Evolutionary conservation across 2,113 vertebrate species (phyloP).

Genomic region (Burhinus bistriatus): DNA sequence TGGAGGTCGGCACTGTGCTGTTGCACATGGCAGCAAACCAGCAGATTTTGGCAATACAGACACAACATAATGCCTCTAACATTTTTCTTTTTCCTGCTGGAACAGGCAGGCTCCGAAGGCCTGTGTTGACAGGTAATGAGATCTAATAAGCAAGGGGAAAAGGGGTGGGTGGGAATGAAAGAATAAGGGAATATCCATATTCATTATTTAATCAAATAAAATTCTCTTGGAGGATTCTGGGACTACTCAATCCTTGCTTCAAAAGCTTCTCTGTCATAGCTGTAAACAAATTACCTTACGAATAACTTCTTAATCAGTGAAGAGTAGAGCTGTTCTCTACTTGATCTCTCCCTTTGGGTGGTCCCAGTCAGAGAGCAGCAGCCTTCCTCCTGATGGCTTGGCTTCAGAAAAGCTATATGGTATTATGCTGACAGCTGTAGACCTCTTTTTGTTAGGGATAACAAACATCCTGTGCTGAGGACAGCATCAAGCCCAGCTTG

Average conservation of each 20-base stretch:
- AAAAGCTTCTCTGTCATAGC: slow-evolving; percentile 71
- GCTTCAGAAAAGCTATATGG: slow-evolving; percentile 73
- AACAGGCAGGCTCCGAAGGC: slow-evolving; percentile 61
- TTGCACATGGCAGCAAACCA: slow-evolving; percentile 32
- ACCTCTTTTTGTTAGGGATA: slow-evolving; percentile 82
- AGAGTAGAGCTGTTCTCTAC: slow-evolving; percentile 69
- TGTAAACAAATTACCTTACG: slow-evolving; percentile 80
- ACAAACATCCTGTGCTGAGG: slow-evolving; percentile 81
- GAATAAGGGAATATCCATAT: slow-evolving; percentile 74
- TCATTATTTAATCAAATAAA: slow-evolving; percentile 79
- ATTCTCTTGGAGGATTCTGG: slow-evolving; percentile 73
- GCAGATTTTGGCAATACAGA: slow-evolving; percentile 52
- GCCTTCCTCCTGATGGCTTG: slow-evolving; percentile 67
- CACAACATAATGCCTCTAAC: slow-evolving; percentile 36
- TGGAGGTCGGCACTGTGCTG: slow-evolving; percentile 23
- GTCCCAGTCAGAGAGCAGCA: slow-evolving; percentile 73
- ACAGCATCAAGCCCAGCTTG: slow-evolving; percentile 79
- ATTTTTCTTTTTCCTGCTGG: slow-evolving; percentile 56
- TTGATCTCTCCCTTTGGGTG: slow-evolving; percentile 82
- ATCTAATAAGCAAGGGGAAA: slow-evolving; percentile 68
- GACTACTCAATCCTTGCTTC: slow-evolving; percentile 72
- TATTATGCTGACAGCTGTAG: slow-evolving; percentile 81
- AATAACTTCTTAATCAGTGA: slow-evolving; percentile 81
- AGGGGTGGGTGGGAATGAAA: slow-evolving; percentile 3
- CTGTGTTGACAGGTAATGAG: slow-evolving; percentile 75